Evolutionary conservation across 2,113 vertebrate species (phyloP).

Genomic region (Pomatostomus ruficeps): DNA sequence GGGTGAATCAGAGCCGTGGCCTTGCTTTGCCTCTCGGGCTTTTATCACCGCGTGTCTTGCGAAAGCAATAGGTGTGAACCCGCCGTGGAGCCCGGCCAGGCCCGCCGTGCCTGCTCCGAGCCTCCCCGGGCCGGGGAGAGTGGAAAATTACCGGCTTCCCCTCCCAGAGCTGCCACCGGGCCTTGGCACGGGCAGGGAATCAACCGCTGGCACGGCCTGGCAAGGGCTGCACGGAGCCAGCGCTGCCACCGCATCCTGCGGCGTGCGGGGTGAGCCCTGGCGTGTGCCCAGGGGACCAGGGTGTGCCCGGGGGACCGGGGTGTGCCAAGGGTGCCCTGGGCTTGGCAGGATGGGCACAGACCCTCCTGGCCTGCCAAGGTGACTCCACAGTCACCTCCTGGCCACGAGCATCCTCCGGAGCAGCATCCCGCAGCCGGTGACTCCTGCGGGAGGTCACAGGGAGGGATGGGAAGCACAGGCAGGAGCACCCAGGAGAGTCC

Average conservation of each 20-base stretch:
- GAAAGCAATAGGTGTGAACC: slow-evolving; percentile 49
- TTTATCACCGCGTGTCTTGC: background rate
- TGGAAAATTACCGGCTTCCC: slow-evolving; percentile 46
- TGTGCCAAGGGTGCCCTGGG: background rate
- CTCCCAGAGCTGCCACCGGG: background rate
- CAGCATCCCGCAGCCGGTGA: background rate
- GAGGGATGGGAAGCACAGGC: background rate
- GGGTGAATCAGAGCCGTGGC: slow-evolving; percentile 36
- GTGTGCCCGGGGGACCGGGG: background rate
- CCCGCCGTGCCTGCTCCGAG: background rate
- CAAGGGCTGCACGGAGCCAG: accelerated
- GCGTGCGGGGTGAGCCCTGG: background rate
- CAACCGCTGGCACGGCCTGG: accelerated
- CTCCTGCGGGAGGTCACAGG: background rate
- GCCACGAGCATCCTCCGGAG: background rate
- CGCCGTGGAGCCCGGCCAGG: slow-evolving; percentile 32
- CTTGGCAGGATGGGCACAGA: accelerated
- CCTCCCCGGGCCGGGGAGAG: background rate
- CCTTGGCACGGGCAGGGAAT: background rate
- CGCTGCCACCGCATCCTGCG: accelerated
- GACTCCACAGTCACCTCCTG: background rate
- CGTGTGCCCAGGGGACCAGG: accelerated
- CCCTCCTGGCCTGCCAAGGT: background rate
- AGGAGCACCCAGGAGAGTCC: accelerated
- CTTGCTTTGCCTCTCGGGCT: slow-evolving; percentile 41